Evolutionary conservation across 1,140 invertebrate species (phyloP).

Genomic region (Laupala kohalensis): DNA sequence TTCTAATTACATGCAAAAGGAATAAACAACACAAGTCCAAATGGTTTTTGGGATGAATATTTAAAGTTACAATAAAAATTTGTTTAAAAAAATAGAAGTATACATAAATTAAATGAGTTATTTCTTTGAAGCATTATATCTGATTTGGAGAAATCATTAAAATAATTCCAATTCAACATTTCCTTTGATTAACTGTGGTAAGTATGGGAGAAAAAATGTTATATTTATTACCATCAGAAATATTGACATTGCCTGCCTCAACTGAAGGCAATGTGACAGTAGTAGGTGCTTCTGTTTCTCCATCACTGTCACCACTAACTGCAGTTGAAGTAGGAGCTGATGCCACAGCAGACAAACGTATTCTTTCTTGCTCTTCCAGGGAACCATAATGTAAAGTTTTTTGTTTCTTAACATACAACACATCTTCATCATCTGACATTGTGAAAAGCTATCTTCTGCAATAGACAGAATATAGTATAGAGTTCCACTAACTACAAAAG

Average conservation of each 20-base stretch:
- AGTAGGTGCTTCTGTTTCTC: conserved; percentile 28
- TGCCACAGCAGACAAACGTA: conserved; percentile 31
- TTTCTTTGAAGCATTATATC: too few relatives aligned
- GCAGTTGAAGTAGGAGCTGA: conserved; percentile 24
- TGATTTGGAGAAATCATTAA: too few relatives aligned
- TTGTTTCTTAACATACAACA: conserved; percentile 55
- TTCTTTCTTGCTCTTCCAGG: conserved; percentile 64
- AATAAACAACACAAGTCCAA: background rate
- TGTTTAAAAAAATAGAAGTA: background rate
- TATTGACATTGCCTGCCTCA: conserved; percentile 47
- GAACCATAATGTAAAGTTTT: conserved; percentile 79
- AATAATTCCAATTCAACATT: background rate
- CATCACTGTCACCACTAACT: conserved; percentile 36
- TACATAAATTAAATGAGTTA: too few relatives aligned
- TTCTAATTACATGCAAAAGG: conserved; percentile 33
- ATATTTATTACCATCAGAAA: conserved; percentile 46
- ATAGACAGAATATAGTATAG: too few relatives aligned
- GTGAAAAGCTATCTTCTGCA: too few relatives aligned
- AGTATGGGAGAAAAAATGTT: background rate
- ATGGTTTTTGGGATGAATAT: background rate
- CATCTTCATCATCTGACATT: conserved; percentile 83
- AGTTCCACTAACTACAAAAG: too few relatives aligned
- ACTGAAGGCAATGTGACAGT: conserved; percentile 31
- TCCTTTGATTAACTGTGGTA: background rate
- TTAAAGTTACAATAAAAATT: conserved; percentile 1